A percentile compares a stretch with the other conserved stretches of the same genome.
Conservation (phyloP, 2,888 invertebrate genomes). For the Euclidia mi region DNA sequence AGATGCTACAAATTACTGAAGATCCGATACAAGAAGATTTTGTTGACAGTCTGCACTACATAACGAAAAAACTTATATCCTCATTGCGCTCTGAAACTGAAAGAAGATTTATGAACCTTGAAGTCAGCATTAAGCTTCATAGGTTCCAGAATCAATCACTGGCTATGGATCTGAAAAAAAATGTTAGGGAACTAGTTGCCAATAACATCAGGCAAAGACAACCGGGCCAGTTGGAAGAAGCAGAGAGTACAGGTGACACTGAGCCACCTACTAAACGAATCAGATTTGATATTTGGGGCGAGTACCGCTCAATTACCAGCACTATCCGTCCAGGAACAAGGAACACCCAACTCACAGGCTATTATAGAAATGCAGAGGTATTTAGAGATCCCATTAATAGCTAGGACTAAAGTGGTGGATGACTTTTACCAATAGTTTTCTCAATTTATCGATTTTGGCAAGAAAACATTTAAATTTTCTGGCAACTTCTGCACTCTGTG, state of each 20-base stretch:
- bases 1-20: conserved; percentile 21
- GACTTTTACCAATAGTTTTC: conserved; percentile 22
- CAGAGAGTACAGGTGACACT: conserved; percentile 7
- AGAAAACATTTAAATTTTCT: conserved; percentile 25
- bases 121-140: conserved; percentile 27
- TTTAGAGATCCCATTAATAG: conserved; percentile 20
- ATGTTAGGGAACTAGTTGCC: conserved; percentile 14
- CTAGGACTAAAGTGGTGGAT: conserved; percentile 23
- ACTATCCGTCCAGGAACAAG: conserved; percentile 21
- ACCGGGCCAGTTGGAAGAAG: conserved; percentile 9
- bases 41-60: conserved; percentile 14
- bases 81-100: conserved; percentile 25
- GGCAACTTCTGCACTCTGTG: conserved; percentile 25
- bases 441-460: conserved; percentile 21
- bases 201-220: conserved; percentile 8
- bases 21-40: not conserved
- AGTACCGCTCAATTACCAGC: conserved; percentile 14
- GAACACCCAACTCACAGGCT: conserved; percentile 23
- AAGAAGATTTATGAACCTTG: conserved; percentile 24
- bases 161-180: not conserved
- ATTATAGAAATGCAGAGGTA: conserved; percentile 29
- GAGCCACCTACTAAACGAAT: conserved; percentile 5
- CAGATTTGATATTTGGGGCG: conserved; percentile 24
- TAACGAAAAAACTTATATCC: conserved; percentile 11
- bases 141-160: conserved; percentile 14